Evolutionary conservation across 1,140 invertebrate species (phyloP), one percentile per base, ranked within the genome.

Genomic region (Hirudo medicinalis): DNA sequence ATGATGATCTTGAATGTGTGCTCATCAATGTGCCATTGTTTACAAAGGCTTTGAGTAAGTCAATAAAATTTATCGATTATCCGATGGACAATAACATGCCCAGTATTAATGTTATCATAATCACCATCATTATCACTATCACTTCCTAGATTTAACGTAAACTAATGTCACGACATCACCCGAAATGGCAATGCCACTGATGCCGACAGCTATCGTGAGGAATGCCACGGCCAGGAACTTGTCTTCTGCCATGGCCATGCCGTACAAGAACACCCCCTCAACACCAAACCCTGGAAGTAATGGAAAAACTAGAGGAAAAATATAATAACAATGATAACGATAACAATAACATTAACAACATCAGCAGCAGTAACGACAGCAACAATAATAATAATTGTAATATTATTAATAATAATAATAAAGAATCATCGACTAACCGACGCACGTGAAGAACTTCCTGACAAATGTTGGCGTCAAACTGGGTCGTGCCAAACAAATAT

Each of bases 371-470:
- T 13, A 49, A 49, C 9, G 15, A 49, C 43, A 13, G 11, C 15
- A 49, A 49, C 15, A 49, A 49, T 49, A 49, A 49, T 13, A 15
- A 49, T 49, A 15, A 49, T 49, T 8, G 11, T 2, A 15, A 17
- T 49, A 49, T 40, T 40, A 40, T n/a, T 40, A 40, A 40, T 40
- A 11, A 40, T 40, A 6, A 40, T 40, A 40, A 40, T 69, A 8
- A 29, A 8, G 17, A 25, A 5, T 4, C 0, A 29, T 36, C 25
- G 29, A 74, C 73, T 71, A 75, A 79, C 76, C 77, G 54, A 76
- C 55, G 20, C 75, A 67, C 0, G 78, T 79, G 19, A 81, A 75
- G 0, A 80, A 66, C 69, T 80, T 80, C 54, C 80, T 72, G n/a
- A 79, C 77, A 54, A 73, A 66, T 15, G 77, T 79, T 20, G 74